Conservation (phyloP, 2,888 invertebrate species). For the Phragmatobia fuliginosa region DNA sequence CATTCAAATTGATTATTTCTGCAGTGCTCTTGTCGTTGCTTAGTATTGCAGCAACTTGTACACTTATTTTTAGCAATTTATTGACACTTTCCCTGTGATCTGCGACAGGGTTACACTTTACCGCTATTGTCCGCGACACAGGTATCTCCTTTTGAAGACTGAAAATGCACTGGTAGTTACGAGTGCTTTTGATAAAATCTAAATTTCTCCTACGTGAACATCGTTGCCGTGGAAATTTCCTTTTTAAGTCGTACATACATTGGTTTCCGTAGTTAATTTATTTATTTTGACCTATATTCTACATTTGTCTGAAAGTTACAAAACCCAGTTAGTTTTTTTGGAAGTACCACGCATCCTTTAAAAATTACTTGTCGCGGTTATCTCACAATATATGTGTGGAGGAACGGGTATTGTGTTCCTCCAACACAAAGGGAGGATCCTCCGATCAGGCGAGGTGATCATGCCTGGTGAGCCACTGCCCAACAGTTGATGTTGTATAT, state of each 20-base stretch:
- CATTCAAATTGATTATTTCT: neutral
- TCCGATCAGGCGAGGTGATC: too few relatives aligned
- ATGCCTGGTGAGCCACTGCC: too few relatives aligned
- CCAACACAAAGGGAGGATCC: too few relatives aligned
- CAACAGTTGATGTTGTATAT: too few relatives aligned
- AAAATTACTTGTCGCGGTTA: too few relatives aligned
- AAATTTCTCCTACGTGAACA: neutral
- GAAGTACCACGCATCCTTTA: too few relatives aligned
- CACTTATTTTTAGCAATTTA: neutral
- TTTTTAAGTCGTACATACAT: neutral
- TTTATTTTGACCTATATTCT: too few relatives aligned
- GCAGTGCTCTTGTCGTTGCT: neutral
- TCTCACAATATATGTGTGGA: too few relatives aligned
- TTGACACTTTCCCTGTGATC: neutral
- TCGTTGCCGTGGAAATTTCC: neutral
- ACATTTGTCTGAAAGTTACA: too few relatives aligned
- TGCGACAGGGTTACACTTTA: neutral
- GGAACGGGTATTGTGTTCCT: too few relatives aligned
- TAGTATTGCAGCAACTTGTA: neutral
- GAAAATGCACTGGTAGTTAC: neutral
- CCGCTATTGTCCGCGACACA: neutral
- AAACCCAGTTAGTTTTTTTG: neutral
- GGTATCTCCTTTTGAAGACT: neutral
- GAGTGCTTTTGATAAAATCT: neutral
- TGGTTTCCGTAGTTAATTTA: too few relatives aligned